phyloP scores from a whole-genome alignment of 2,113 vertebrate genomes.

The Seriola aureovittata region DNA sequence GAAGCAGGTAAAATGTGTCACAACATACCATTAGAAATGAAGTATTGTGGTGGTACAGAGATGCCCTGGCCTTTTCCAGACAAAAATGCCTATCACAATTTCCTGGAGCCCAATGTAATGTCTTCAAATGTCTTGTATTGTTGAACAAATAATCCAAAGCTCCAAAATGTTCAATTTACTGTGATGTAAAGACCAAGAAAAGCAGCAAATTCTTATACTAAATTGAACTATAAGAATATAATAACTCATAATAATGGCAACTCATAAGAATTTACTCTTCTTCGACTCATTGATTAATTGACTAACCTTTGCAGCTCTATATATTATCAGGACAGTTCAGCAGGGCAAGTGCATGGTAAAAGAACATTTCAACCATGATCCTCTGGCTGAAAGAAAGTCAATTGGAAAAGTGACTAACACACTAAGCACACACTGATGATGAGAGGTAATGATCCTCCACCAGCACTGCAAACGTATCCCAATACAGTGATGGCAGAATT shows the following conservation, averaged over 20 bases:
- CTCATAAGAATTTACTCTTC: not conserved
- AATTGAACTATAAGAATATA: too few relatives aligned
- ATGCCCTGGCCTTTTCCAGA: too few relatives aligned
- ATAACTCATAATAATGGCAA: too few relatives aligned
- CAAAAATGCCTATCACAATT: not conserved
- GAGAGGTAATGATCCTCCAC: constrained; percentile 27
- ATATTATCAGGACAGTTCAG: not conserved
- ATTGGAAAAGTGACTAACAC: constrained; percentile 21
- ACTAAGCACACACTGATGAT: constrained; percentile 24
- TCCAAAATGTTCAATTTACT: not conserved
- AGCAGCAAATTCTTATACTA: not conserved
- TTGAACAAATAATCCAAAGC: not conserved
- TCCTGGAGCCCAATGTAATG: not conserved
- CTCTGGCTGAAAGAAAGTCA: not conserved
- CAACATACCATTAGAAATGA: too few relatives aligned
- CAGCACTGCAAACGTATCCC: not conserved
- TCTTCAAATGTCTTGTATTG: not conserved
- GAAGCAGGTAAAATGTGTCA: too few relatives aligned
- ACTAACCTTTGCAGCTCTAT: not conserved
- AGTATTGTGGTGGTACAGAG: too few relatives aligned
- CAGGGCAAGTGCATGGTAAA: not conserved
- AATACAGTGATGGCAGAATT: not conserved
- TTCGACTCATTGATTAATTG: not conserved
- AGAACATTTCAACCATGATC: not conserved
- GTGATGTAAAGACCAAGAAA: not conserved